A percentile compares a stretch with the other conserved stretches of the same genome.
phyloP scores from a whole-genome alignment of 2,888 invertebrate species.

The Allygus modestus region DNA sequence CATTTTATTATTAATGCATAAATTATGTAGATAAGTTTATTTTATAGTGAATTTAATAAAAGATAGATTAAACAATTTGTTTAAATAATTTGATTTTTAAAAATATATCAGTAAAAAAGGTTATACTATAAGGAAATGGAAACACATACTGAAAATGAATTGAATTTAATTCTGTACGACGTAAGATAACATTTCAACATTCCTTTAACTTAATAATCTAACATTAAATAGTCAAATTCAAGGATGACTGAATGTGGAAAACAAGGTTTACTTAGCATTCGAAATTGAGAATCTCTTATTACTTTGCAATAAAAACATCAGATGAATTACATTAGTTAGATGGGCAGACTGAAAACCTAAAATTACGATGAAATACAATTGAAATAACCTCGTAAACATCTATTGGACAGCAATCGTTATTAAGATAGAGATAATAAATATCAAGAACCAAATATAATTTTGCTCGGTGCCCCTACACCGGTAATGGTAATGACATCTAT shows the following conservation, averaged over 20 bases:
- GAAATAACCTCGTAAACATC: neutral
- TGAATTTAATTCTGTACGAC: neutral
- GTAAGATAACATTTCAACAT: neutral
- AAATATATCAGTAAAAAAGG: no score
- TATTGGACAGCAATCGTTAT: neutral
- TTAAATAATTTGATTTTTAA: no score
- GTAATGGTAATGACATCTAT: neutral
- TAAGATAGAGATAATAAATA: neutral
- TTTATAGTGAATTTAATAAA: no score
- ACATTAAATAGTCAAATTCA: neutral
- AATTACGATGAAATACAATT: neutral
- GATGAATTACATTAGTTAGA: neutral
- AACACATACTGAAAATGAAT: conserved; percentile 3
- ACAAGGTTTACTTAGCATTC: neutral
- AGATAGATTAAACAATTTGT: no score
- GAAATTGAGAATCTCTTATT: neutral
- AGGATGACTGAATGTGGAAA: neutral
- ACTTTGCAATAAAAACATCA: neutral
- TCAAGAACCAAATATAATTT: neutral
- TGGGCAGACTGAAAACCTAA: no score
- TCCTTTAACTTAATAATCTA: neutral
- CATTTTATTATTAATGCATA: no score
- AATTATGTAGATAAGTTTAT: no score
- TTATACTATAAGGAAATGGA: neutral
- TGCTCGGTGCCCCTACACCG: neutral